Base-by-base conservation (phyloP, 2,113 vertebrate species). In the Thunnus thynnus region DNA sequence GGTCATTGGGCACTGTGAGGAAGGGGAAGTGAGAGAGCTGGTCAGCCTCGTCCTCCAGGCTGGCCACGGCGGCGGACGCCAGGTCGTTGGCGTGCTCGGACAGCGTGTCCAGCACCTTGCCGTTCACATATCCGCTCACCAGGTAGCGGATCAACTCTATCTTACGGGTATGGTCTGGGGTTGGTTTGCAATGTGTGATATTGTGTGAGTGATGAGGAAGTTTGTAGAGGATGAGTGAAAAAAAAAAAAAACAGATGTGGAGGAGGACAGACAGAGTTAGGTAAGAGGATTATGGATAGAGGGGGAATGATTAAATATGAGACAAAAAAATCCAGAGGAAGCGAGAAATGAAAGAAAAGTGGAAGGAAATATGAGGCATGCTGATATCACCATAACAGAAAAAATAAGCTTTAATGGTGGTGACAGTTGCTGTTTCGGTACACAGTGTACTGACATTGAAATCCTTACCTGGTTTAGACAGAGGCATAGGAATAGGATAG, bases 401-500 rank as follows among this genome's bases (percentile, higher is more conserved):
- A 27, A 63, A 56, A 76, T 20, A 32, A 62, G 57, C 3, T 57
- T 69, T 58, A 61, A 67, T 67, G 71, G 89, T 9, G 57, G 30
- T 57, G 78, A 72, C 22, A 76, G 25, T 16, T 78, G 47, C 11
- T 4, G 9, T 47, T 44, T 57, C n/a, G 22, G n/a, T 12, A 17
- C n/a, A 36, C 36, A 16, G 1, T 50, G 44, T 2, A 27, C 70
- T 17, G 16, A 67, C 17, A 60, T 46, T 65, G 12, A 20, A 69
- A 69, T 20, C 73, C 95, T 92, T 92, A 97, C 98, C 98, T 96
- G 98, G 98, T 92, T 96, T 99, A 54, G 98, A 99, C 55, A 99
- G 96, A 1, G 98, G 98, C 98, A 99, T 99, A 16, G 98, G 97
- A 2, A 99, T 97, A 63, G 98, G 97, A 72, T 98, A 99, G 91